Percentiles rank a stretch among this genome's conserved stretches.
Evolutionary conservation across 2,113 vertebrate species (phyloP).

Genomic region (Catharus fuscescens): DNA sequence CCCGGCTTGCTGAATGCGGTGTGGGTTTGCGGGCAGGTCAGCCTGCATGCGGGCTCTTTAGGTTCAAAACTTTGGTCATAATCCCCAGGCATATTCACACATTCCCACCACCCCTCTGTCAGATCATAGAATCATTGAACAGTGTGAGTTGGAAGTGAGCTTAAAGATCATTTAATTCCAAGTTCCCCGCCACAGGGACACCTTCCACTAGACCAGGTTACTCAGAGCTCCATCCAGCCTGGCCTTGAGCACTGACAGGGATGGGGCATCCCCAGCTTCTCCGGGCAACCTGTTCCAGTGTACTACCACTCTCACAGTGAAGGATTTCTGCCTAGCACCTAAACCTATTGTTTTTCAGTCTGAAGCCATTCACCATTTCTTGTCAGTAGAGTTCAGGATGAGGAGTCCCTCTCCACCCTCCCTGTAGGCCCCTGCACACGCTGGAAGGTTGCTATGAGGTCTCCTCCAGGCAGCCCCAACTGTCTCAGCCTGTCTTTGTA

Average conservation of each 20-base stretch:
- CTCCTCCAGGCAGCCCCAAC: neutral
- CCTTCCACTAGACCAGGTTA: neutral
- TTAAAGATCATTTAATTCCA: neutral
- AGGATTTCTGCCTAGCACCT: neutral
- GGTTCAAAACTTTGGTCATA: neutral
- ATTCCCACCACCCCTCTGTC: rapidly evolving
- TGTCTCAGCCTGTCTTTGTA: neutral
- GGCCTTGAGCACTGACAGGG: neutral
- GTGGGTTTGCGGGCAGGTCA: rapidly evolving
- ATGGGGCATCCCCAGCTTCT: rapidly evolving
- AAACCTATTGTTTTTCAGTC: neutral
- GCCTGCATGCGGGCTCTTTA: rapidly evolving
- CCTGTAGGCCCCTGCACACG: no score
- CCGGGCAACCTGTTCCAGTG: neutral
- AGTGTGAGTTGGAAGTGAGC: neutral
- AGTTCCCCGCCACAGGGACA: no score
- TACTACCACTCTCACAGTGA: neutral
- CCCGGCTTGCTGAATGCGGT: rapidly evolving
- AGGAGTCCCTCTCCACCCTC: no score
- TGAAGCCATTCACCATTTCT: neutral
- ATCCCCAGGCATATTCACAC: rapidly evolving
- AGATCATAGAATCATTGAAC: neutral
- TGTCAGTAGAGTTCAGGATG: neutral
- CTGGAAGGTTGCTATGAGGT: neutral
- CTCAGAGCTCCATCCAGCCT: neutral